These are phyloP conservation scores for Podarcis raffonei DNA, from an alignment of 2,113 vertebrate species.

Conservation along the genomic window DNA sequence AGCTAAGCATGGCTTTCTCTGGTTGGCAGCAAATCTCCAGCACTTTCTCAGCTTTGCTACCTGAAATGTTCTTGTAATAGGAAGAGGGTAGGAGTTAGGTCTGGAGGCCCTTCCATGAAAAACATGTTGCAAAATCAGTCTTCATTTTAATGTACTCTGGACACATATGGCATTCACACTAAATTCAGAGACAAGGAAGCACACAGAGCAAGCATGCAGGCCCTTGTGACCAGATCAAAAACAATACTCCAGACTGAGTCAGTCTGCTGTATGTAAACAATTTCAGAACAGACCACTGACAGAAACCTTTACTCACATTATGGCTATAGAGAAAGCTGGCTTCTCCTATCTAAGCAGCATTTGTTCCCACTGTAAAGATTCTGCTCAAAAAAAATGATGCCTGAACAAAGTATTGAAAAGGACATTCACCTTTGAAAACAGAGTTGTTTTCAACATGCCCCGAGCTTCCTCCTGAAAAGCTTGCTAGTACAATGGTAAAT, in stretches of 20 bases:
- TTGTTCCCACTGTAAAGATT: no score
- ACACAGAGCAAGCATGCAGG: neutral
- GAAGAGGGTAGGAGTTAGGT: neutral
- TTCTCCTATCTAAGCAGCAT: no score
- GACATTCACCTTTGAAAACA: neutral
- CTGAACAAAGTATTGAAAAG: constrained; percentile 23
- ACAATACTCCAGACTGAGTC: neutral
- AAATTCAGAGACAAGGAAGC: neutral
- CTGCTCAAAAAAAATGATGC: constrained; percentile 8
- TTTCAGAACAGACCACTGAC: neutral
- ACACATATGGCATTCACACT: neutral
- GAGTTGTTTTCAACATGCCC: neutral
- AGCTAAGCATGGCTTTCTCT: neutral
- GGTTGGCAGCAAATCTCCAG: neutral
- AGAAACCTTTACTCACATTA: neutral
- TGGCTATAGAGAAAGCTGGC: no score
- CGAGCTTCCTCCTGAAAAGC: neutral
- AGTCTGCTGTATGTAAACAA: neutral
- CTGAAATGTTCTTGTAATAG: neutral
- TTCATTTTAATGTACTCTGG: neutral
- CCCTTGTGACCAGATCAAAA: neutral
- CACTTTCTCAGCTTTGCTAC: neutral
- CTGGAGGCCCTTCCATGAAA: neutral
- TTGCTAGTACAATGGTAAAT: neutral
- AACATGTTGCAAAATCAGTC: neutral